Evolutionary conservation across 2,797 vertebrate species (phyloP), one percentile per base, ranked within the genome.

Genomic region (Selene dorsalis): DNA sequence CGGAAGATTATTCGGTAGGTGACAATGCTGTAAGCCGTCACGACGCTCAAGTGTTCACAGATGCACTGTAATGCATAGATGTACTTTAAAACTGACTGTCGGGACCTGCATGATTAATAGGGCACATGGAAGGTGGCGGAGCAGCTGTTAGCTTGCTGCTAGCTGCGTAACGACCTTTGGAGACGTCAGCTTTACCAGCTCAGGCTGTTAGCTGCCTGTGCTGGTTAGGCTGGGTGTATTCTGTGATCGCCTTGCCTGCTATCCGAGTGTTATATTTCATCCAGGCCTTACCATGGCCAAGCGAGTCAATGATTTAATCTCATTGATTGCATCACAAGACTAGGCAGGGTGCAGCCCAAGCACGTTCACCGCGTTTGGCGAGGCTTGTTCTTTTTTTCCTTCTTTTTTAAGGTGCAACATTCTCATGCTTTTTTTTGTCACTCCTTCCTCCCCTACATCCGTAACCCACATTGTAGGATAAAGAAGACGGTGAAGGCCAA

Each of bases 61-160:
- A 73, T 48, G 57, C 77, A 14, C 55, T 43, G 72, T 71, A 72
- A 32, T 35, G 77, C 69, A 65, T 7, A 67, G 32, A 63, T 50
- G 69, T 59, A 61, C 73, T 86, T 88, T 22, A 83, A 88, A 83
- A 76, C 69, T 55, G 79, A 45, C 85, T 73, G 74, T 66, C 63
- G 64, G 76, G 68, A 55, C 87, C 75, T 88, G 84, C 79, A 61
- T 87, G 90, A 91, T 91, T 92, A 89, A 91, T 75, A 58, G 86
- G 91, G 82, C 93, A 87, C 89, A 91, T 92, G 92, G 88, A 91
- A 80, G 86, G 89, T 87, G 89, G 84, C 74, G 85, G 84, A 93
- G 93, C 92, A 93, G 93, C 91, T 94, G 93, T 94, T 94, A 94
- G 94, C 94, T 93, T 45, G 83, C 89, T 88, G 92, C 91, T 93